A percentile compares a stretch with the other conserved stretches of the same genome.
These are phyloP conservation scores for Mirounga angustirostris DNA, from an alignment of 2,113 vertebrate genomes.

Conservation along the genomic window DNA sequence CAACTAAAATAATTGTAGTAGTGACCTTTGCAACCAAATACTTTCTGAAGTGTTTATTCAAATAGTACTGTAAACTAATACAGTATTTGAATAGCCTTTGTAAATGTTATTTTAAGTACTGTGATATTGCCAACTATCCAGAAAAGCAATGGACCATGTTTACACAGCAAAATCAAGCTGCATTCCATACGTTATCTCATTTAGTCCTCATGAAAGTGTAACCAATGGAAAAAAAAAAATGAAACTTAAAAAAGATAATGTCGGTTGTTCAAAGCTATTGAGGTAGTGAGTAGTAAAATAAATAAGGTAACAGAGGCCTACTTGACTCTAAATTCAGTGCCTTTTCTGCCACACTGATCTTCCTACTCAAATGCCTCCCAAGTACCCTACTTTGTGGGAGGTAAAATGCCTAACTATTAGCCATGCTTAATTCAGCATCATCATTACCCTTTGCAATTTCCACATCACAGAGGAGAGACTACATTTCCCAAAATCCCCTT, in stretches of 20 bases:
- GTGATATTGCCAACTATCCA: background rate
- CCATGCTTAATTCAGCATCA: background rate
- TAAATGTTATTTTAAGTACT: slow-evolving; percentile 8
- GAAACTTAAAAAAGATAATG: background rate
- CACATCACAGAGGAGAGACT: background rate
- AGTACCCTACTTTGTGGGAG: background rate
- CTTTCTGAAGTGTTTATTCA: slow-evolving; percentile 31
- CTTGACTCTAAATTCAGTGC: background rate
- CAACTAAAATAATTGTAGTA: background rate
- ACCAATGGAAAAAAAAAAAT: background rate
- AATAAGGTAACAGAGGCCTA: background rate
- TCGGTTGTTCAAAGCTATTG: background rate
- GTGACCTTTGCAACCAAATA: background rate
- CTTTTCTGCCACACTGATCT: background rate
- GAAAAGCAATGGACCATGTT: background rate
- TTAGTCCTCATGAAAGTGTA: background rate
- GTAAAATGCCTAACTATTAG: background rate
- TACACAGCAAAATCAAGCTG: background rate
- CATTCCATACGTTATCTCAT: background rate
- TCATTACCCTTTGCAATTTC: background rate
- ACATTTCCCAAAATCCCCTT: background rate
- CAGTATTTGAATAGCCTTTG: background rate
- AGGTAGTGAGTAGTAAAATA: background rate
- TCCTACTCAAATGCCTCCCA: background rate
- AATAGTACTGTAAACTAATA: background rate